Evolutionary conservation across 2,113 vertebrate species (phyloP), one percentile per base, ranked within the genome.

Genomic region (Pterophyllum scalare): DNA sequence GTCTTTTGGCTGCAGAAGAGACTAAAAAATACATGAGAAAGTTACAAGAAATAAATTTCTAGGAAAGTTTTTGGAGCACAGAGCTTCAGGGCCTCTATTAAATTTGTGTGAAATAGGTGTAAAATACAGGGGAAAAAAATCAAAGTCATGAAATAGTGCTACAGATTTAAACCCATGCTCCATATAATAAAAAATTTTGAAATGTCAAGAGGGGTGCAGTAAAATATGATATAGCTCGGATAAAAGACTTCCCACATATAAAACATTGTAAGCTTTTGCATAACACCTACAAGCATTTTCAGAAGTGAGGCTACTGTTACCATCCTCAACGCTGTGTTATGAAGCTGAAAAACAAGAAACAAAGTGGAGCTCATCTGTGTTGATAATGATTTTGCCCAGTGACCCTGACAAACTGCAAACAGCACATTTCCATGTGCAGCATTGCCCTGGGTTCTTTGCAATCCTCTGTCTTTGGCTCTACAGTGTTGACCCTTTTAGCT

Each of bases 401-500:
- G 86, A 88, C 89, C 80, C 76, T 79, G 40, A 61, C 79, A 62
- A 75, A 78, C 76, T 76, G 77, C 62, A 88, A 87, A 46, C 79
- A 65, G 82, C 59, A 64, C 19, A 84, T 86, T 86, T 91, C 76
- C 80, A 79, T 82, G 82, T 26, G 61, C 49, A 19, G 67, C n/a
- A 0, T 22, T 72, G 81, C 88, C 70, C 49, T 58, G 6, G 79
- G 87, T 84, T 75, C 82, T 77, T 72, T 84, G 75, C 49, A 77
- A 62, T 75, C 60, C 84, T 77, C 79, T 54, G 80, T 87, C 78
- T 87, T 67, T 59, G 78, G 59, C 54, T 84, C 64, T 74, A 60
- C 79, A 79, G 56, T 49, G 7, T 59, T 89, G 88, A 87, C 88
- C 80, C 60, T 92, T 88, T 91, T 85, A 89, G 81, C 86, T 80